These are phyloP conservation scores for Rhynchopsitta pachyrhyncha DNA, from an alignment of 2,113 vertebrate genomes.

Conservation along the genomic window DNA sequence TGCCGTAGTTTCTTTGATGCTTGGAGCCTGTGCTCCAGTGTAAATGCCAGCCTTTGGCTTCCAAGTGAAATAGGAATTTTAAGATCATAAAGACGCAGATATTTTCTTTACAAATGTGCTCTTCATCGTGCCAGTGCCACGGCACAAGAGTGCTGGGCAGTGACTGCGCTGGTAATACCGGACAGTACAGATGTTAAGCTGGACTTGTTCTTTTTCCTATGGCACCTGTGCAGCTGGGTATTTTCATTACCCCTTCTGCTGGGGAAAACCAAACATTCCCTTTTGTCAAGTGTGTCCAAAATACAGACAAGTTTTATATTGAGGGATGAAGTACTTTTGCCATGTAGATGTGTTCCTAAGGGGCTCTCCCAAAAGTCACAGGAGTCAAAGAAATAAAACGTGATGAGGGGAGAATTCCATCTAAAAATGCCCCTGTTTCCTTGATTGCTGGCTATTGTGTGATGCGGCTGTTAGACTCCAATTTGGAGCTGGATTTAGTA, in stretches of 20 bases:
- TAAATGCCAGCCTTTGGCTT: neutral
- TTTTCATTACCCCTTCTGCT: slow-evolving; percentile 65
- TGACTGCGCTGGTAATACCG: slow-evolving; percentile 4
- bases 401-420: neutral
- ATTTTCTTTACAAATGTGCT: neutral
- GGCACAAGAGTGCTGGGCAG: neutral
- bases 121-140: slow-evolving; percentile 9
- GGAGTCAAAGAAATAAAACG: neutral
- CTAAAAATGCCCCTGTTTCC: neutral
- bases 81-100: neutral
- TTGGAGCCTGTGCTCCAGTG: neutral
- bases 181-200: slow-evolving; percentile 43
- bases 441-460: neutral
- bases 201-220: slow-evolving; percentile 55
- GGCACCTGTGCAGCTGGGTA: slow-evolving; percentile 50
- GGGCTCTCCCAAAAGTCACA: neutral
- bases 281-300: neutral
- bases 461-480: neutral
- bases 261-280: slow-evolving; percentile 23
- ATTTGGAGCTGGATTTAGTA: neutral
- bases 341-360: neutral
- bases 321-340: neutral
- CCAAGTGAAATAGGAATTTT: neutral
- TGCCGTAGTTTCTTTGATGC: neutral
- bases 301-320: neutral